phyloP scores from a whole-genome alignment of 2,797 vertebrate genomes.

The Cyprinella venusta region DNA sequence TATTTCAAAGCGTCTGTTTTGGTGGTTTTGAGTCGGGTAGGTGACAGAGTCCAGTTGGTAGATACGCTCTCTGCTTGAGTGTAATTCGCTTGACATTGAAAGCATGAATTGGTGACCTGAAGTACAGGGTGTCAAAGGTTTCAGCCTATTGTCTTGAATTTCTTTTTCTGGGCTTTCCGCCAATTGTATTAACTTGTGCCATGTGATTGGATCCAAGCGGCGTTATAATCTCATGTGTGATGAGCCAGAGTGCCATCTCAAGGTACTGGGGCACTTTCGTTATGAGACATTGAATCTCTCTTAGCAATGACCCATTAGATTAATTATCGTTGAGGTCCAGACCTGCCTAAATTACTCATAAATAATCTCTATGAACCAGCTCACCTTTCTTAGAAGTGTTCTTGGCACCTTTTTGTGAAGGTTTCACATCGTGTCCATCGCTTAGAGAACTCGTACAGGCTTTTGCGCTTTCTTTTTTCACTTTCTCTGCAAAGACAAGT shows the following conservation, averaged over 20 bases:
- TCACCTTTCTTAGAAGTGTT: constrained; percentile 52
- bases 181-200: constrained; percentile 20
- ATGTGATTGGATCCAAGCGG: background rate
- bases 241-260: constrained; percentile 46
- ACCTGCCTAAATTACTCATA: constrained; percentile 2
- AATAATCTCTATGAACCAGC: constrained; percentile 21
- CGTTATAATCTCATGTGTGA: constrained; percentile 25
- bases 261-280: constrained; percentile 61
- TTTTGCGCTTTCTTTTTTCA: background rate
- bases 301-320: constrained; percentile 58
- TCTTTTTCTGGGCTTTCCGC: constrained; percentile 18
- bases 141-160: constrained; percentile 31
- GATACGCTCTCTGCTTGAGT: background rate
- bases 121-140: constrained; percentile 26
- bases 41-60: background rate
- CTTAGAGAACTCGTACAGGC: background rate
- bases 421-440: background rate
- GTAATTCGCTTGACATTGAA: constrained; percentile 28
- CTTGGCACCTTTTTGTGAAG: background rate
- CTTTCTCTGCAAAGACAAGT: constrained; percentile 6
- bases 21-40: constrained; percentile 12
- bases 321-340: background rate
- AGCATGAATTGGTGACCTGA: background rate
- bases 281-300: constrained; percentile 57
- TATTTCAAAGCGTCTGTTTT: constrained; percentile 38